Base-by-base conservation (phyloP, 1,140 invertebrate species). In the Galleria mellonella region DNA sequence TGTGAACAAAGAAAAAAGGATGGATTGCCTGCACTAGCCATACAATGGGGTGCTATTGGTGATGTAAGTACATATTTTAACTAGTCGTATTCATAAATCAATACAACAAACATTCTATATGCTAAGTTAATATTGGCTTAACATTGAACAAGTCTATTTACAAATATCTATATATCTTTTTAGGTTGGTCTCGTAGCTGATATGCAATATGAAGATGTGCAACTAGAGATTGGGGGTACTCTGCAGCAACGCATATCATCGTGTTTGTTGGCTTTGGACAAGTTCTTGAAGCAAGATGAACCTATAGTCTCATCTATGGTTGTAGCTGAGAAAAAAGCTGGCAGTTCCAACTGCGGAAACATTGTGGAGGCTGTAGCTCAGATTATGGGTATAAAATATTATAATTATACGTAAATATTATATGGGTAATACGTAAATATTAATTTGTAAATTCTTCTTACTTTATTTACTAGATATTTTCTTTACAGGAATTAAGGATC, bases 241-340 rank as follows among this genome's bases (percentile, higher is more conserved):
- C 78, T 96, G 10, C 94, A 94, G 52, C 96, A 97, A 77, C 88
- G 92, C 62, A 94, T 97, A 47, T 88, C 89, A 0, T 95, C 91
- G 0, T 97, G 95, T 83, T 83, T 97, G 1, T 73, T 89, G 48
- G 82, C 89, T 3, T 51, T 93, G 23, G 91, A 93, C 62, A 86
- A 88, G 17, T 92, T 97, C 75, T 71, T 97, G 8, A 89, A 87
- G 38, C 90, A 91, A 54, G 65, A 87, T 4, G 67, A 89, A 2
- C 65, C 90, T 4, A 89, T 96, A 17, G 91, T 96, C 1, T 91
- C 93, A 0, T 94, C 93, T 58, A 94, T 93, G 82, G 93, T 95
- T 0, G 90, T 93, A 0, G 94, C 92, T 2, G 92, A 94, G 61
- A 94, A 93, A 75, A 84, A 87, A 43, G 69, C 78, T 0, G 87